Base-by-base conservation (phyloP, 2,113 vertebrate species). In the Cyprinus carpio region DNA sequence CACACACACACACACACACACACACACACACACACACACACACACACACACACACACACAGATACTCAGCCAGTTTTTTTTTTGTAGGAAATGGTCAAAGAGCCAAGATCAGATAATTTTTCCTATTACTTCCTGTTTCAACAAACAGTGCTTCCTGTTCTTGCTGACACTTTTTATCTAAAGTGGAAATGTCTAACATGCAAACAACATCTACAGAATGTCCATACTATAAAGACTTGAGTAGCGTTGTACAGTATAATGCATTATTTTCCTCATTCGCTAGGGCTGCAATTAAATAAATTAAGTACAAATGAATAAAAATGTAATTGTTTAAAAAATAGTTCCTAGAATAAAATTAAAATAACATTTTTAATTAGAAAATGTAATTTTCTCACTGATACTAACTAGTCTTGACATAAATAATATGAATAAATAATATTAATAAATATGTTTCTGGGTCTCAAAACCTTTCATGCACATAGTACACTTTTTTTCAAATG, bases 101-200 rank as follows among this genome's bases (percentile, higher is more conserved):
- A 51, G 23, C 13, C 13, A 75, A 51, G 23, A 46, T 46, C n/a
- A 49, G 40, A 75, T 49, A 27, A 51, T 25, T 20, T 75, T 27
- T 75, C 12, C 46, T 18, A 75, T 51, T 51, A 51, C 23, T 75
- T 75, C 74, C 46, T 75, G 46, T 75, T 51, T 49, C 15, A 49
- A 75, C 40, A 49, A 46, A 49, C 25, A 75, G 12, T 29, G 74
- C 31, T 69, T 69, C 67, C 31, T 71, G 31, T 18, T 69, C 31
- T 1, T 2, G 18, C 67, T 20, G 65, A 69, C 65, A 34, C 29
- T 20, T 18, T 67, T 69, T 69, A 20, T 34, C 62, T 62, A 69
- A 16, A 69, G 18, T 37, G 18, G 16, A 37, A 69, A 69, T 4
- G 31, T 37, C 7, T 18, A 18, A n/a, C n/a, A 58, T 23, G 56